Evolutionary conservation across 2,797 vertebrate species (phyloP).

Genomic region (Phrynocephalus forsythii): DNA sequence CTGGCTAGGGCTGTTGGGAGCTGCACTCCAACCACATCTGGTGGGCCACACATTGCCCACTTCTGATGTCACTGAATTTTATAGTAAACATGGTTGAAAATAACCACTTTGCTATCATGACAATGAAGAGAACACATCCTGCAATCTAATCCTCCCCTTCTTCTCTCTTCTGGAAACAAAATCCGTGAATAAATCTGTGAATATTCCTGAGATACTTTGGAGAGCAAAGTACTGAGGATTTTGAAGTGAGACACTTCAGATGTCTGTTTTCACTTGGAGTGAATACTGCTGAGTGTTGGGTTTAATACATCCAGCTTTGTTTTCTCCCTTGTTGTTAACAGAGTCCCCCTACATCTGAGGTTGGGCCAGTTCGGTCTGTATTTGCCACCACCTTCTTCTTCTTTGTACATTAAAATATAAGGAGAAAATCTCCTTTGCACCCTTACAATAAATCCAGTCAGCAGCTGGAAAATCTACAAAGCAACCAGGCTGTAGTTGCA

Average conservation of each 20-base stretch:
- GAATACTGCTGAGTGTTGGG: conserved; percentile 56
- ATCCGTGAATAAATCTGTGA: conserved; percentile 54
- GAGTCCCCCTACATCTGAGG: conserved; percentile 37
- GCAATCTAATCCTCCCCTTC: conserved; percentile 21
- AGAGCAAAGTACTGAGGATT: conserved; percentile 54
- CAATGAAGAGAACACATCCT: conserved; percentile 7
- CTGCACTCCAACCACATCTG: neutral
- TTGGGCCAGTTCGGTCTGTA: conserved; percentile 56
- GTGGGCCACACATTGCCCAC: neutral
- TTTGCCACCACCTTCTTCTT: conserved; percentile 27
- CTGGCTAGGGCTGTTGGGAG: neutral
- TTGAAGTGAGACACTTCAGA: conserved; percentile 71
- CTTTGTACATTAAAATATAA: conserved; percentile 22
- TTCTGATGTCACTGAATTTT: neutral
- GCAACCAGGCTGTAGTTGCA: neutral
- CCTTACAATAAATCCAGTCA: conserved; percentile 42
- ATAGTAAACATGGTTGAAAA: neutral
- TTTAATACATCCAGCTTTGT: conserved; percentile 53
- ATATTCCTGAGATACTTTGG: conserved; percentile 65
- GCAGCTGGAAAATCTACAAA: conserved; percentile 16
- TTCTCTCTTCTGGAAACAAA: conserved; percentile 33
- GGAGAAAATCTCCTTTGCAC: conserved; percentile 47
- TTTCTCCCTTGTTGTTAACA: conserved; percentile 53
- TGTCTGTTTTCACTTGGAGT: conserved; percentile 63
- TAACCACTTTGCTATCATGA: neutral